Conservation (phyloP, 2,888 invertebrate genomes). For the Trypoxylon attenuatum region DNA sequence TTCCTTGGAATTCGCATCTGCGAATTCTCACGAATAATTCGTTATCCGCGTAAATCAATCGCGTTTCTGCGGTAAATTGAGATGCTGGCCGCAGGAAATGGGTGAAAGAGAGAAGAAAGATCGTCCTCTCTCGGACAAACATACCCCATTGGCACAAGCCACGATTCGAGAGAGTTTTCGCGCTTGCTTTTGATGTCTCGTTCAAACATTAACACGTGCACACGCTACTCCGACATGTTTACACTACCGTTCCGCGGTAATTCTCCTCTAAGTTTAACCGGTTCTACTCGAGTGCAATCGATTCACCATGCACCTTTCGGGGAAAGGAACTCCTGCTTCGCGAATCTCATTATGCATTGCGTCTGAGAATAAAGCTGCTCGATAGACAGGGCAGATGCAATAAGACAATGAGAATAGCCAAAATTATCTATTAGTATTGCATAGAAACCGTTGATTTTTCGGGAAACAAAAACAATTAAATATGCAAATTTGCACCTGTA, state of each 20-base stretch:
- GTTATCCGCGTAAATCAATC: slow-evolving; percentile 47
- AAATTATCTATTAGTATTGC: too few species aligned
- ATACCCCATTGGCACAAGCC: slow-evolving; percentile 45
- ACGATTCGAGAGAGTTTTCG: slow-evolving; percentile 51
- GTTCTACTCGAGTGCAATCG: slow-evolving; percentile 49
- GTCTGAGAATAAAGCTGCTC: too few species aligned
- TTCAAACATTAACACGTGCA: slow-evolving; percentile 72
- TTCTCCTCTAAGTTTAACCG: slow-evolving; percentile 55
- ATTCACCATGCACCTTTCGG: slow-evolving; percentile 26
- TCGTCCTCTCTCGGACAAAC: slow-evolving; percentile 37
- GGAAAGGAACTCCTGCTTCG: too few species aligned
- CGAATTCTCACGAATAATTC: too few species aligned
- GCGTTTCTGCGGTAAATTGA: too few species aligned
- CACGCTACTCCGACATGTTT: slow-evolving; percentile 71
- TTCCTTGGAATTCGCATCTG: not conserved
- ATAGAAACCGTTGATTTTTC: too few species aligned
- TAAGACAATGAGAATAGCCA: too few species aligned
- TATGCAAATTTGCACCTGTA: too few species aligned
- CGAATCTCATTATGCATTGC: too few species aligned
- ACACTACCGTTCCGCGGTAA: slow-evolving; percentile 60
- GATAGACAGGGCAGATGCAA: too few species aligned
- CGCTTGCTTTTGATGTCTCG: slow-evolving; percentile 72
- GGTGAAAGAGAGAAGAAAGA: slow-evolving; percentile 33
- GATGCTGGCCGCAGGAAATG: too few species aligned
- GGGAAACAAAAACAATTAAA: too few species aligned